phyloP scores from a whole-genome alignment of 2,888 invertebrate genomes.

The Drosophila affinis region DNA sequence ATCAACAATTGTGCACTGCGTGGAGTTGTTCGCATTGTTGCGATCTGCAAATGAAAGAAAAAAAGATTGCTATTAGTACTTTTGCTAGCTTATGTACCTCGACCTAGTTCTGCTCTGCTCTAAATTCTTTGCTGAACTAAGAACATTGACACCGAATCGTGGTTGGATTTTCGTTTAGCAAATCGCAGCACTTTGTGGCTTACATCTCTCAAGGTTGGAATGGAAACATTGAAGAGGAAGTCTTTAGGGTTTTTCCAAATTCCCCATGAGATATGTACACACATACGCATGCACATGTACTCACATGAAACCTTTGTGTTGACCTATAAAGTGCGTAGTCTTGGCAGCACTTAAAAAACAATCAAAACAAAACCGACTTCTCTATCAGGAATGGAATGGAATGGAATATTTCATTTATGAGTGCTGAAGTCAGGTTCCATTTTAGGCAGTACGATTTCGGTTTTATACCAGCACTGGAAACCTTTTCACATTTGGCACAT shows the following conservation, averaged over 20 bases:
- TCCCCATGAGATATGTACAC: not conserved
- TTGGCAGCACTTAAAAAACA: constrained; percentile 5
- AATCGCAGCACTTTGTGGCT: too few species aligned
- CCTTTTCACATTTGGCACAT: not conserved
- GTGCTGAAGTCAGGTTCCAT: not conserved
- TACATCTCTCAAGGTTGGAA: too few species aligned
- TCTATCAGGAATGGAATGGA: constrained; percentile 29
- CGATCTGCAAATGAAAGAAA: constrained; percentile 55
- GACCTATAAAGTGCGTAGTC: constrained; percentile 14
- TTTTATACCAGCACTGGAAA: constrained; percentile 6
- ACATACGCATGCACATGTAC: not conserved
- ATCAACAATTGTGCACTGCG: constrained; percentile 75
- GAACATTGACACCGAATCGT: too few species aligned
- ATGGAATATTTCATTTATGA: constrained; percentile 30
- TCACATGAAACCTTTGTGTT: not conserved
- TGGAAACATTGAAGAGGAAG: too few species aligned
- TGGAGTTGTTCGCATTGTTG: constrained; percentile 60
- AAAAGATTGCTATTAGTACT: not conserved
- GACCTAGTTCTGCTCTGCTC: constrained; percentile 24
- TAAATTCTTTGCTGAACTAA: too few species aligned
- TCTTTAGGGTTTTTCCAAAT: not conserved
- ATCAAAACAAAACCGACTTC: not conserved
- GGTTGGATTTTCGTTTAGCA: too few species aligned
- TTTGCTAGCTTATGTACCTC: constrained; percentile 9
- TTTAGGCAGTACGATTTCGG: constrained; percentile 12